Base-by-base conservation (phyloP, 2,888 invertebrate genomes). In the Trichogramma evanescens region DNA sequence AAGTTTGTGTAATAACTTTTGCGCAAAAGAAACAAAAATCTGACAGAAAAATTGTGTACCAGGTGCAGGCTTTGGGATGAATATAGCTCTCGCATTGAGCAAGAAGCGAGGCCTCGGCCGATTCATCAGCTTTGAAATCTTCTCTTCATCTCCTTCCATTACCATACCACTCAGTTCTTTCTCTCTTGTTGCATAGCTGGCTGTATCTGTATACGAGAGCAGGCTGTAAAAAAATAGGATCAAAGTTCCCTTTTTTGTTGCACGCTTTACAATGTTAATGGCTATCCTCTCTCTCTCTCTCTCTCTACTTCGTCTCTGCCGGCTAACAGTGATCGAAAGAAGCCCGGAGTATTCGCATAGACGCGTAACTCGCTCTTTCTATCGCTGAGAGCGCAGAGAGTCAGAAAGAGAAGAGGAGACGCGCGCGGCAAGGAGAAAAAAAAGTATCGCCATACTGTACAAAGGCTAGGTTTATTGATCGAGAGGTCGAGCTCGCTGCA, bases 401-500 rank as follows among this genome's bases (percentile, higher is more conserved):
- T 53, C 52, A 62, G 54, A 62, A 45, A 54, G 57, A 51, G 54
- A 54, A 60, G 55, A 58, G 53, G 63, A 54, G 44, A 38, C 50
- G 61, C 63, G 54, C 57, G 63, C 64, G 61, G 66, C 62, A 61
- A 59, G 62, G 39, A 54, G 39, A 45, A 49, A 40, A 40, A 50
- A 55, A 59, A 54, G 45, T 51, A 54, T 61, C 48, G 63, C 63
- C 57, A 63, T 54, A 54, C 54, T 58, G 64, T 54, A 65, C 44
- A 56, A 63, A 64, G 56, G 59, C 71, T 73, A 72, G 74, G 74
- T 73, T 74, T 74, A 72, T 70, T 72, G 74, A 73, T 71, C 66
- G 72, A 74, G 73, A 71, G 74, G 73, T 74, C 74, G 74, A 74
- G 74, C 68, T 69, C 71, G 71, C 71, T 68, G 66, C 67, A 66